Base-by-base conservation (phyloP, 2,797 vertebrate genomes). In the Lateolabrax maculatus region DNA sequence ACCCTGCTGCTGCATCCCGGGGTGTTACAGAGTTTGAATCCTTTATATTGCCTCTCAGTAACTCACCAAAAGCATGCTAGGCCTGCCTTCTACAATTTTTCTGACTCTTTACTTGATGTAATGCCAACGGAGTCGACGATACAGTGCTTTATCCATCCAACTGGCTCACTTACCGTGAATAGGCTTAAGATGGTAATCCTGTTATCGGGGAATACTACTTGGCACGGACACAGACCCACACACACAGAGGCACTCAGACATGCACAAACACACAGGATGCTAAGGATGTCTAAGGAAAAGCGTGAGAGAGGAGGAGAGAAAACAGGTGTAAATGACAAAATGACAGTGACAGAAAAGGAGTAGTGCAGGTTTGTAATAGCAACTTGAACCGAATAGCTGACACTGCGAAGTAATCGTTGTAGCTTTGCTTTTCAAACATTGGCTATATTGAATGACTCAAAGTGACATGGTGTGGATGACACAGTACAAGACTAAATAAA, bases 111-210 rank as follows among this genome's bases (percentile, higher is more conserved):
- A 89, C 86, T 92, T 90, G 81, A 85, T 88, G 87, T 90, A 82
- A 81, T 31, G 77, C 90, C 90, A 91, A 79, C 27, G 2, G 86
- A 92, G 88, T 83, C 76, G 62, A 89, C 78, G 68, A 89, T 89
- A 91, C 90, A 87, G 79, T 85, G 83, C 86, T 92, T 88, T 87
- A 92, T 91, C 86, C 91, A 82, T 92, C 89, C 91, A 92, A 90
- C 89, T 93, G 92, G 92, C 91, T 92, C 89, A 87, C 89, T 92
- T 87, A 89, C 91, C 70, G 58, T 90, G 89, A 94, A 93, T 91
- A 82, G 89, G 93, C 89, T 93, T 92, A 93, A 94, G 88, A 93
- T 92, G 79, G 87, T 94, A 94, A 94, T 94, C 93, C 92, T 89
- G 90, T 94, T 94, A 94, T 91, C 89, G 29, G 84, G 87, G 87